Evolutionary conservation across 2,888 invertebrate genomes (phyloP).

Genomic region (Zygothrica quintamaculata): DNA sequence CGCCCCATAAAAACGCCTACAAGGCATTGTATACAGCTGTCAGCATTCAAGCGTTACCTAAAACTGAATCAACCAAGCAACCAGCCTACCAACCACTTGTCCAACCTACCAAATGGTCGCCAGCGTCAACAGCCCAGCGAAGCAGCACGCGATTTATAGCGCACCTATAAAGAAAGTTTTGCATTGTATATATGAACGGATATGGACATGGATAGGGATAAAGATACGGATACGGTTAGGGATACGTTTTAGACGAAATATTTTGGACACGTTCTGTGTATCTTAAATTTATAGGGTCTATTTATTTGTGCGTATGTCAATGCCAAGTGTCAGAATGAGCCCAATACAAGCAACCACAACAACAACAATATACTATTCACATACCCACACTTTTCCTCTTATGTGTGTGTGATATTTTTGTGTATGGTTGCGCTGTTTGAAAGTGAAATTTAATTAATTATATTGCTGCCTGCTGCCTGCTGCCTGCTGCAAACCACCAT

Average conservation of each 20-base stretch:
- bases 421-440: slow-evolving; percentile 41
- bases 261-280: slow-evolving; percentile 58
- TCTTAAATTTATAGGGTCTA: slow-evolving; percentile 64
- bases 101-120: slow-evolving; percentile 35
- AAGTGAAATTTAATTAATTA: slow-evolving; percentile 61
- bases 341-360: slow-evolving; percentile 7
- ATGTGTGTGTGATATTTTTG: slow-evolving; percentile 65
- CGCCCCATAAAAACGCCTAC: slow-evolving; percentile 43
- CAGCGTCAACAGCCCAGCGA: slow-evolving; percentile 50
- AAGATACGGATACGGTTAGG: not conserved
- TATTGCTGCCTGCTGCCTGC: slow-evolving; percentile 46
- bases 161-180: slow-evolving; percentile 63
- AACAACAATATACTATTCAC: too few species aligned
- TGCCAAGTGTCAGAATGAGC: slow-evolving; percentile 56
- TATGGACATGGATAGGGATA: not conserved
- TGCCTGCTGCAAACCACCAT: slow-evolving; percentile 5
- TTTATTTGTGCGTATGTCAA: slow-evolving; percentile 72
- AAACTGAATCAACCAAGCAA: not conserved
- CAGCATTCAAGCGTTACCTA: slow-evolving; percentile 68
- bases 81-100: not conserved
- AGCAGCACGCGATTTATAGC: slow-evolving; percentile 75
- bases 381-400: slow-evolving; percentile 21
- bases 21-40: slow-evolving; percentile 51
- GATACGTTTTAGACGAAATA: slow-evolving; percentile 44
- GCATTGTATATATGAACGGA: slow-evolving; percentile 33